Conservation (phyloP, 2,113 vertebrate genomes). For the Amphiprion ocellaris region DNA sequence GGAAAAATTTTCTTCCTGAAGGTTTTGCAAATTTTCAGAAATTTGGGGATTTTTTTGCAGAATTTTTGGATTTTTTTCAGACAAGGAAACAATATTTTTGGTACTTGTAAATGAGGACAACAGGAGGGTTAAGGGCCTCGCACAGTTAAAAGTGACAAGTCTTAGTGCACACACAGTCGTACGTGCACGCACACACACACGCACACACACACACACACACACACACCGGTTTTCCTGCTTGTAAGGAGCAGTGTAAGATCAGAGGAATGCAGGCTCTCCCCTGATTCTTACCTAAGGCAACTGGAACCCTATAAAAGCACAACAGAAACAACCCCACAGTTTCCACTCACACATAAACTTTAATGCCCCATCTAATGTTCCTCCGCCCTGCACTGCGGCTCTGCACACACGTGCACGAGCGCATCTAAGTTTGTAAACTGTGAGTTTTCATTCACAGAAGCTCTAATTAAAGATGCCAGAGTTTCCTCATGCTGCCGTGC, state of each 20-base stretch:
- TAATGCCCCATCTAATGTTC: conserved; percentile 69
- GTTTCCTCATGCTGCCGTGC: conserved; percentile 22
- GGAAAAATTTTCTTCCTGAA: too few relatives aligned
- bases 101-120: too few relatives aligned
- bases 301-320: conserved; percentile 67
- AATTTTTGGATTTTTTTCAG: too few relatives aligned
- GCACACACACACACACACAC: conserved; percentile 2
- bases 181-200: not conserved
- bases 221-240: conserved; percentile 52
- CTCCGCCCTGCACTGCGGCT: conserved; percentile 11
- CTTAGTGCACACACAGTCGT: not conserved
- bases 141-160: conserved; percentile 29
- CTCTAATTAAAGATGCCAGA: conserved; percentile 42
- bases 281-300: conserved; percentile 66
- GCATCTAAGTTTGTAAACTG: conserved; percentile 42
- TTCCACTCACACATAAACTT: conserved; percentile 77
- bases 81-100: too few relatives aligned
- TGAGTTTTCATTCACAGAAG: conserved; percentile 52
- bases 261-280: conserved; percentile 69
- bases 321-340: conserved; percentile 73
- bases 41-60: too few relatives aligned
- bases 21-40: too few relatives aligned
- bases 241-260: conserved; percentile 62
- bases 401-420: not conserved
- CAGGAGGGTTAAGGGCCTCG: not conserved